Evolutionary conservation across 2,113 vertebrate genomes (phyloP).

Genomic region (Oryzias curvinotus): DNA sequence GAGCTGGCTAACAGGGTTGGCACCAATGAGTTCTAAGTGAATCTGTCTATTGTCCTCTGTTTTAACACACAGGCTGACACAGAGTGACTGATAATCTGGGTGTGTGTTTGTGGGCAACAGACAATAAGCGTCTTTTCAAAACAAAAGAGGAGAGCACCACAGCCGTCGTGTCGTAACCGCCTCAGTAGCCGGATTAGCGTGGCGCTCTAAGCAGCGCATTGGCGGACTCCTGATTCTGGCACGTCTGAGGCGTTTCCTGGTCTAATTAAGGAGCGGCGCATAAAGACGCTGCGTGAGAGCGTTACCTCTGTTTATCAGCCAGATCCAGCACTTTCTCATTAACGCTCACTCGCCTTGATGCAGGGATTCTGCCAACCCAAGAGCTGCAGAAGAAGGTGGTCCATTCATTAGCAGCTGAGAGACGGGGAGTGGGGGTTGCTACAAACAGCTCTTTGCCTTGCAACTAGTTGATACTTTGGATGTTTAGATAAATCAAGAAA

Average conservation of each 20-base stretch:
- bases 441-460: too few relatives aligned
- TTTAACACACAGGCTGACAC: slow-evolving; percentile 2
- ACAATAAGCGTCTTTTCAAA: slow-evolving; percentile 49
- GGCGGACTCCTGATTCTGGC: slow-evolving; percentile 60
- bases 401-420: too few relatives aligned
- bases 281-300: slow-evolving; percentile 64
- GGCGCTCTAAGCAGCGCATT: slow-evolving; percentile 24
- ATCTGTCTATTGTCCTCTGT: slow-evolving; percentile 48
- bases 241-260: background rate
- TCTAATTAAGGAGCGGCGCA: slow-evolving; percentile 72
- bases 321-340: slow-evolving; percentile 65
- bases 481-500: too few relatives aligned
- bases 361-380: too few relatives aligned
- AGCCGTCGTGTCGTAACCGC: slow-evolving; percentile 29
- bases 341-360: background rate
- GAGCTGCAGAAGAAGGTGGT: too few relatives aligned
- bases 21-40: slow-evolving; percentile 26
- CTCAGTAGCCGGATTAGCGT: slow-evolving; percentile 49
- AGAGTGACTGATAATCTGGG: slow-evolving; percentile 41
- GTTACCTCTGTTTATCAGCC: slow-evolving; percentile 70
- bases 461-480: too few relatives aligned
- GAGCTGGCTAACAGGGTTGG: slow-evolving; percentile 15
- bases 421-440: too few relatives aligned
- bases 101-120: slow-evolving; percentile 18
- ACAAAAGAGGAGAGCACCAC: slow-evolving; percentile 35